Percentiles rank a stretch among this genome's conserved stretches.
Evolutionary conservation across 2,888 invertebrate genomes (phyloP).

Genomic region (Eupithecia exiguata): DNA sequence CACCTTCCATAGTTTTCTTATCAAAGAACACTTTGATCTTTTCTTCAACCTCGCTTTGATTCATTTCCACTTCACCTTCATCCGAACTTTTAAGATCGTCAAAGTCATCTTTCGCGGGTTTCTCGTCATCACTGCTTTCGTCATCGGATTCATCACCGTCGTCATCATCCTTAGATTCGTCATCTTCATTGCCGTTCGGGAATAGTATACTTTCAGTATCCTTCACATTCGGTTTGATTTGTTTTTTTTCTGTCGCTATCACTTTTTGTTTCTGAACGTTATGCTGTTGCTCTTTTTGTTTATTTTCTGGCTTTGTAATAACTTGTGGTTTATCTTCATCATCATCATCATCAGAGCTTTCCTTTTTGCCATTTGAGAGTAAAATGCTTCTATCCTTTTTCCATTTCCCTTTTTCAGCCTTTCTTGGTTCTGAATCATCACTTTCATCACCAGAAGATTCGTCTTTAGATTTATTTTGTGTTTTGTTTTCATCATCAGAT

Average conservation of each 20-base stretch:
- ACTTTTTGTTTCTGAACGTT: neutral
- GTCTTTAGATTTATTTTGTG: neutral
- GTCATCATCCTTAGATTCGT: slow-evolving; percentile 33
- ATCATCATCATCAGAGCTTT: slow-evolving; percentile 13
- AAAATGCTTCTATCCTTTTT: neutral
- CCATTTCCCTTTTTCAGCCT: neutral
- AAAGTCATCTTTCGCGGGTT: slow-evolving; percentile 54
- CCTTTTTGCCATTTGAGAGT: slow-evolving; percentile 4
- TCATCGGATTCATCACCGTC: slow-evolving; percentile 37
- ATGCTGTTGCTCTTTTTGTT: slow-evolving; percentile 8
- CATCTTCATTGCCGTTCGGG: slow-evolving; percentile 17
- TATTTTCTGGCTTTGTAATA: slow-evolving; percentile 5
- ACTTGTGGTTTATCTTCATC: slow-evolving; percentile 10
- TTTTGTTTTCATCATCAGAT: slow-evolving; percentile 25
- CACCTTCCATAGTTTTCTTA: slow-evolving; percentile 62
- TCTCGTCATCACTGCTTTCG: slow-evolving; percentile 27
- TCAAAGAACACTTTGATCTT: slow-evolving; percentile 68
- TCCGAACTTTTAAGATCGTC: slow-evolving; percentile 80
- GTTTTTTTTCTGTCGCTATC: neutral
- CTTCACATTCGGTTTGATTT: neutral
- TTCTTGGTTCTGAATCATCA: slow-evolving; percentile 23
- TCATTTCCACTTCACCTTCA: slow-evolving; percentile 59
- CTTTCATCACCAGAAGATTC: slow-evolving; percentile 35
- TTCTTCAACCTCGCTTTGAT: slow-evolving; percentile 49
- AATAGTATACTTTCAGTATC: slow-evolving; percentile 22